Evolutionary conservation across 2,113 vertebrate species (phyloP), one percentile per base, ranked within the genome.

Genomic region (Neopipo cinnamomea): DNA sequence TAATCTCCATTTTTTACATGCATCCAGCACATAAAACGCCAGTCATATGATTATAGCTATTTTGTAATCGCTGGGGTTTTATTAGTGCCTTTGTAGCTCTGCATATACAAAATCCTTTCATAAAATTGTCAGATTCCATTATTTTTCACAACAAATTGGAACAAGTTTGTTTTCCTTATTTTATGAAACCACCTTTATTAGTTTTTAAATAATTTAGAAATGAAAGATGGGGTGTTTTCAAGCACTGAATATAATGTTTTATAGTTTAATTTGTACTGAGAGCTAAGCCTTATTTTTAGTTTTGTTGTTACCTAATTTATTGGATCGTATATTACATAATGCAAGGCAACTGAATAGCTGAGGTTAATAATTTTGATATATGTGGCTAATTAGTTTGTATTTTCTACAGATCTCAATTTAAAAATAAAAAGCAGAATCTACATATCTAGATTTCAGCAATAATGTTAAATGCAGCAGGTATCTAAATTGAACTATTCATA

Each of bases 291-390:
- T 90, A 68, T 90, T 97, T 92, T 97, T 93, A 63, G 85, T 86
- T 95, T 97, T 93, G 73, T 85, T 79, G 77, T 89, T 94, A 73
- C 47, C 76, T 95, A 86, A 98, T 97, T 97, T 98, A 98, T 98
- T 96, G 79, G 93, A 94, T 97, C 82, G 2, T 97, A 91, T 96
- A 97, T 95, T 95, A 96, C 89, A 85, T 77, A 97, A 90, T 79
- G 74, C 52, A 66, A 94, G 46, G 75, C 77, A 95, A 93, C 73
- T 61, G 94, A 97, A 91, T 94, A 96, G 95, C 91, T 96, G 92
- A 89, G 89, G 66, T 96, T 89, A 95, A 95, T 96, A 97, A 96
- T 97, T 96, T 97, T 97, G 97, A 98, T 97, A 85, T 91, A 97
- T 96, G 88, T 86, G 65, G 79, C 82, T 97, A 97, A 97, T 98